Evolutionary conservation across 2,113 vertebrate species (phyloP).

Genomic region (Camelus dromedarius): DNA sequence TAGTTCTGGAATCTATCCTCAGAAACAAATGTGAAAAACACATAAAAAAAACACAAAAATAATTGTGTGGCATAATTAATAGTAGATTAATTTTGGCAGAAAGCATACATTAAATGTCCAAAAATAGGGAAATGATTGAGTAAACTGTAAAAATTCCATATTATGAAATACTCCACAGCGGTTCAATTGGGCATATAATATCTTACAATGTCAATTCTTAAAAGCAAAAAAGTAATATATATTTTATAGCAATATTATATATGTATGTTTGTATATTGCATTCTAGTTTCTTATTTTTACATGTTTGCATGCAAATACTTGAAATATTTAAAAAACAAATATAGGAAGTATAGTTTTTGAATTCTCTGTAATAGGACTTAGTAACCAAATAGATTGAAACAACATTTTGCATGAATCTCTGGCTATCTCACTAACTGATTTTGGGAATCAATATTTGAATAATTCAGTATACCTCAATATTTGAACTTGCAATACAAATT

Average conservation of each 20-base stretch:
- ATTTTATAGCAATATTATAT: neutral
- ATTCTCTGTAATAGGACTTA: neutral
- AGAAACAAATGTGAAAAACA: neutral
- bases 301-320: neutral
- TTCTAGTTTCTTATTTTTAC: neutral
- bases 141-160: neutral
- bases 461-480: neutral
- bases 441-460: neutral
- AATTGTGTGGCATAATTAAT: neutral
- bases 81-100: neutral
- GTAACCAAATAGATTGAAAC: neutral
- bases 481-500: neutral
- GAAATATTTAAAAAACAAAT: constrained; percentile 7
- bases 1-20: neutral
- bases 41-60: neutral
- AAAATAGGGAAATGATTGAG: neutral
- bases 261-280: neutral
- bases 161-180: neutral
- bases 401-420: neutral
- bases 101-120: neutral
- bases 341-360: neutral
- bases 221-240: neutral
- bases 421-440: neutral
- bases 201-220: neutral
- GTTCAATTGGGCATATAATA: neutral